Conservation (phyloP, 2,113 vertebrate species). For the Mohoua ochrocephala region DNA sequence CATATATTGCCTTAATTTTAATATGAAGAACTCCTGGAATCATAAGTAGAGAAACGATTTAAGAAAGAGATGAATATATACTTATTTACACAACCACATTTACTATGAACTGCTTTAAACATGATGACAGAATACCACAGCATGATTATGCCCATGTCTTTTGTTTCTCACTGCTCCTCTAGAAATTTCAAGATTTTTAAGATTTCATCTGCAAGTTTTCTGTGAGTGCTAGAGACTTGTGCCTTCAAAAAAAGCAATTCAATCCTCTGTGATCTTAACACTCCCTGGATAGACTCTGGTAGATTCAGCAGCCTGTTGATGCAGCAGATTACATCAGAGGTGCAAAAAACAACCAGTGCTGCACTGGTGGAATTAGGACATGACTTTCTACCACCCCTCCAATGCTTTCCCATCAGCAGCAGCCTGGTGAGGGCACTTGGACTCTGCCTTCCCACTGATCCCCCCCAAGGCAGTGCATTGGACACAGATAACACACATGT, state of each 20-base stretch:
- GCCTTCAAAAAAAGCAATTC: neutral
- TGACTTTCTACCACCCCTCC: neutral
- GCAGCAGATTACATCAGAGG: neutral
- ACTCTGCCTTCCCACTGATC: neutral
- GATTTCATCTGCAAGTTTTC: neutral
- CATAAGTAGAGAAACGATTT: neutral
- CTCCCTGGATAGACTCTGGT: neutral
- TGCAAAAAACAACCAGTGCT: neutral
- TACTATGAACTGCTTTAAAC: neutral
- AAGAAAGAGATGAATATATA: neutral
- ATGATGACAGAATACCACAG: neutral
- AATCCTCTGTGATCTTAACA: neutral
- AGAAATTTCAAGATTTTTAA: neutral
- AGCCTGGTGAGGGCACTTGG: neutral
- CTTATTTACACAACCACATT: neutral
- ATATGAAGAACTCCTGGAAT: neutral
- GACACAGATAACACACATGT: neutral
- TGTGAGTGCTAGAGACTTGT: neutral
- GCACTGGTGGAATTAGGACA: neutral
- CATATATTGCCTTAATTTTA: neutral
- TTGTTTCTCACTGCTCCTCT: neutral
- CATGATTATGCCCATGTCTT: neutral
- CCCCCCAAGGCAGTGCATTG: neutral
- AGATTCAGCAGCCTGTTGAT: neutral
- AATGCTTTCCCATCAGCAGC: neutral